A percentile compares a stretch with the other conserved stretches of the same genome.
These are phyloP conservation scores for Tadarida brasiliensis DNA, from an alignment of 2,797 vertebrate genomes.

Conservation along the genomic window DNA sequence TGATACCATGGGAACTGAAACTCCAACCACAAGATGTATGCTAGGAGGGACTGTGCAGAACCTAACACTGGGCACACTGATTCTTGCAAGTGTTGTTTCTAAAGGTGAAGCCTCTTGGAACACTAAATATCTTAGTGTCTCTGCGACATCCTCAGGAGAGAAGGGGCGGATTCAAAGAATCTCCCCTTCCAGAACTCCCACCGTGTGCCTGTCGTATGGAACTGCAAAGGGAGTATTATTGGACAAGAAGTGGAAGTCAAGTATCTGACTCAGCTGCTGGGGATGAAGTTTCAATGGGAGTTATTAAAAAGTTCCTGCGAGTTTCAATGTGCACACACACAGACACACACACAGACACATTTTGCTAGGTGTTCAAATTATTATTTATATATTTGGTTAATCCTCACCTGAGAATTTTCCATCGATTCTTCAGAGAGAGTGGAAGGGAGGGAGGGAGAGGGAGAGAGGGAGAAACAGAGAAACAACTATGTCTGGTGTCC, in stretches of 20 bases:
- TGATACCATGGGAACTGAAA: background rate
- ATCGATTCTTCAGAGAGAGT: too few relatives aligned
- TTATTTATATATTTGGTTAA: too few relatives aligned
- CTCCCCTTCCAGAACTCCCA: background rate
- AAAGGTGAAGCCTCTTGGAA: background rate
- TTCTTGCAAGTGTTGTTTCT: background rate
- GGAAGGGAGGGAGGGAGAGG: too few relatives aligned
- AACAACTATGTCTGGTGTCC: too few relatives aligned
- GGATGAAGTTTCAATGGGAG: slow-evolving; percentile 49
- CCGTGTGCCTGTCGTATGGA: background rate
- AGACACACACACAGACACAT: background rate
- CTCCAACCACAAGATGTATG: background rate
- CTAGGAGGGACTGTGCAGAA: background rate
- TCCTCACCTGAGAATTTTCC: too few relatives aligned
- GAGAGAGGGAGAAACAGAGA: too few relatives aligned
- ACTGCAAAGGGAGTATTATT: background rate
- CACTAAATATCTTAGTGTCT: background rate
- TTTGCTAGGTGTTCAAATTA: background rate
- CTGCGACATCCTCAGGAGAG: background rate
- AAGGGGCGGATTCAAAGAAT: background rate
- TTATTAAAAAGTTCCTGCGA: slow-evolving; percentile 48
- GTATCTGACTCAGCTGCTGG: background rate
- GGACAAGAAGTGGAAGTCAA: background rate
- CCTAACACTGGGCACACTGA: background rate
- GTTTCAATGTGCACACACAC: fast-evolving